phyloP scores from a whole-genome alignment of 2,888 invertebrate genomes.

The Asteroscopus sphinx region DNA sequence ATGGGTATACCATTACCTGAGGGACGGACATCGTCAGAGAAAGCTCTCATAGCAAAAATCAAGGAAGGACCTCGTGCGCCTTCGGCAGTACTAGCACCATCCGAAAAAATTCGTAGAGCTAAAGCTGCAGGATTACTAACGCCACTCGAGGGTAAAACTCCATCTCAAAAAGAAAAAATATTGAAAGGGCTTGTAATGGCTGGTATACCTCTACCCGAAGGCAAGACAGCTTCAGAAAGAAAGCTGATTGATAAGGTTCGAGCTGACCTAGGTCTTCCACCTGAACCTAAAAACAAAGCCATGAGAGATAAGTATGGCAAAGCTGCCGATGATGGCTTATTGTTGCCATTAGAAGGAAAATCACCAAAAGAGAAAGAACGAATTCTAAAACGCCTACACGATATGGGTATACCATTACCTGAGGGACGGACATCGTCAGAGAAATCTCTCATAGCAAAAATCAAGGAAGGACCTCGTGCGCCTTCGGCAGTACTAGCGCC shows the following conservation, averaged over 20 bases:
- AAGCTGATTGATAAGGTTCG: slow-evolving; percentile 26
- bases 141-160: slow-evolving; percentile 33
- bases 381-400: slow-evolving; percentile 40
- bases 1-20: slow-evolving; percentile 20
- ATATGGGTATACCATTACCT: slow-evolving; percentile 55
- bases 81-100: background rate
- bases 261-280: slow-evolving; percentile 44
- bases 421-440: slow-evolving; percentile 42
- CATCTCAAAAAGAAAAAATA: slow-evolving; percentile 35
- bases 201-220: slow-evolving; percentile 39
- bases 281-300: slow-evolving; percentile 28
- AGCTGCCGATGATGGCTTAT: slow-evolving; percentile 56
- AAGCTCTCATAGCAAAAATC: slow-evolving; percentile 52
- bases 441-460: slow-evolving; percentile 30
- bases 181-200: slow-evolving; percentile 18
- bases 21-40: slow-evolving; percentile 31
- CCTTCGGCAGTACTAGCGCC: background rate
- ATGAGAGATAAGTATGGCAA: slow-evolving; percentile 53
- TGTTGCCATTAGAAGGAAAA: slow-evolving; percentile 56
- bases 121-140: slow-evolving; percentile 18
- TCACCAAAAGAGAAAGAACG: slow-evolving; percentile 49
- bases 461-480: slow-evolving; percentile 12
- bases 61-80: slow-evolving; percentile 10
- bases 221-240: slow-evolving; percentile 52
- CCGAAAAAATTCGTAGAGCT: slow-evolving; percentile 18